Evolutionary conservation across 2,797 vertebrate genomes (phyloP).

Genomic region (Gobio occitaniae): DNA sequence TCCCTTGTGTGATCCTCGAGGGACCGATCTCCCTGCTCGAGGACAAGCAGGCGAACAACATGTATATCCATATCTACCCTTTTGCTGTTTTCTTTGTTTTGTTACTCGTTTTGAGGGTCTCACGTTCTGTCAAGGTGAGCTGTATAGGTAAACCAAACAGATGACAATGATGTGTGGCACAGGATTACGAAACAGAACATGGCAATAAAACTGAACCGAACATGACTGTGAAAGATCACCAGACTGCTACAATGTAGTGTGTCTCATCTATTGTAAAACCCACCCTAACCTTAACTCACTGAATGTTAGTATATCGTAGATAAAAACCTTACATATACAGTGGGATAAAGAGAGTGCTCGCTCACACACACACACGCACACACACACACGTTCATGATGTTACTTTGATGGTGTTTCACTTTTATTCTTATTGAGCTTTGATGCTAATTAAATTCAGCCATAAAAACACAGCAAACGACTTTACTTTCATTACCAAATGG

Average conservation of each 20-base stretch:
- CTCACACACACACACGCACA: too few relatives aligned
- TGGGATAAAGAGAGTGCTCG: background rate
- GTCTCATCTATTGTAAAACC: background rate
- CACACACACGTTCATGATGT: background rate
- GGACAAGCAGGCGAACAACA: too few relatives aligned
- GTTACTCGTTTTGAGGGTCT: too few relatives aligned
- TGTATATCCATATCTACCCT: too few relatives aligned
- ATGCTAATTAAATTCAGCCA: conserved; percentile 6
- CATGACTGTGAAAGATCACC: background rate
- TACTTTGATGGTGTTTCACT: conserved; percentile 2
- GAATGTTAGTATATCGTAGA: too few relatives aligned
- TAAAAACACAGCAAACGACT: background rate
- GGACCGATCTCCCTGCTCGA: too few relatives aligned
- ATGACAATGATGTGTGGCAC: background rate
- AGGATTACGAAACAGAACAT: background rate
- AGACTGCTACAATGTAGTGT: too few relatives aligned
- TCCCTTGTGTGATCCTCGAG: background rate
- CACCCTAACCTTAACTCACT: background rate
- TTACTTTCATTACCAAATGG: conserved; percentile 9
- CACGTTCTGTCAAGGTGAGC: too few relatives aligned
- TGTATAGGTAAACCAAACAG: background rate
- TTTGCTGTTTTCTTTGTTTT: too few relatives aligned
- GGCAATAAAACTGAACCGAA: background rate
- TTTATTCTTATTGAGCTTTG: conserved; percentile 4
- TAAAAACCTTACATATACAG: background rate